These are phyloP conservation scores for Sarcophaga rosellei DNA, from an alignment of 2,888 invertebrate species.

Conservation along the genomic window DNA sequence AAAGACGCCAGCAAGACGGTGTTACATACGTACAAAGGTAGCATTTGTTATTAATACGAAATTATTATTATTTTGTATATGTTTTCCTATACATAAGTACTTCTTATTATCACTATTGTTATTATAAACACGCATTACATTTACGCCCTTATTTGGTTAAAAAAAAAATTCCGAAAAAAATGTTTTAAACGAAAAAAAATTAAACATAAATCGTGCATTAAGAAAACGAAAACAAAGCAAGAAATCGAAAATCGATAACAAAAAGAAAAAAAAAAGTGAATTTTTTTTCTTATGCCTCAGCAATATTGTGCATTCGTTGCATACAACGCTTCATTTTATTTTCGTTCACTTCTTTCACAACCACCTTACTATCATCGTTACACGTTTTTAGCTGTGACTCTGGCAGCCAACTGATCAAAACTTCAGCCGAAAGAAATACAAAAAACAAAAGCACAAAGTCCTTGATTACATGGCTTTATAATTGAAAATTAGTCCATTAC, in stretches of 20 bases:
- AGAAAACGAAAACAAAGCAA: background rate
- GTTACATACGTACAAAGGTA: background rate
- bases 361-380: constrained; percentile 41
- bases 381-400: constrained; percentile 31
- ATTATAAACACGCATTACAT: constrained; percentile 67
- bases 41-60: too few species aligned
- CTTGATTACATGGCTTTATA: constrained; percentile 70
- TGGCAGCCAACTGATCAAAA: constrained; percentile 5
- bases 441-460: constrained; percentile 25
- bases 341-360: background rate
- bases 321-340: background rate
- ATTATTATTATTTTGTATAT: constrained; percentile 8
- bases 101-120: constrained; percentile 54
- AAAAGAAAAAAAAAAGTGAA: constrained; percentile 2
- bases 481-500: constrained; percentile 68
- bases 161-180: constrained; percentile 17
- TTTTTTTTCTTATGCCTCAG: constrained; percentile 43
- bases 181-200: background rate
- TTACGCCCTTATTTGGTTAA: constrained; percentile 65
- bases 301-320: background rate
- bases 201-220: background rate
- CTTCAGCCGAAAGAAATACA: background rate
- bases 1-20: constrained; percentile 50
- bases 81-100: constrained; percentile 28
- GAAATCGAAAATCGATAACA: background rate